These are phyloP conservation scores for Hoplodrina blanda DNA, from an alignment of 2,888 invertebrate species.

Conservation along the genomic window DNA sequence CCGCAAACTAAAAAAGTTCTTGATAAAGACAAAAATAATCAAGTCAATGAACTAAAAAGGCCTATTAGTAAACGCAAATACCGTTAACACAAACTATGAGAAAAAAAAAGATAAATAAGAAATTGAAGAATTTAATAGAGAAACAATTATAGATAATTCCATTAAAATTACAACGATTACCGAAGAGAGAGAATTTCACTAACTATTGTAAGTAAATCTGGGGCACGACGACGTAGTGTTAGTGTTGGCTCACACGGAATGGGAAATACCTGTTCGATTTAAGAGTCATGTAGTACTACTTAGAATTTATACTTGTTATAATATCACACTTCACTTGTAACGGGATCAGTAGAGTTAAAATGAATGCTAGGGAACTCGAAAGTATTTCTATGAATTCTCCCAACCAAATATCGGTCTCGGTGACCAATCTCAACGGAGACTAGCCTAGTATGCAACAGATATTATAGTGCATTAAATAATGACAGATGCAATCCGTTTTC, in stretches of 20 bases:
- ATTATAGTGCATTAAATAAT: too few species aligned
- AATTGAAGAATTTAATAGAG: slow-evolving; percentile 42
- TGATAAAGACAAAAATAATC: not conserved
- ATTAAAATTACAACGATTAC: slow-evolving; percentile 59
- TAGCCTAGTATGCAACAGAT: too few species aligned
- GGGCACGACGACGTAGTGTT: slow-evolving; percentile 27
- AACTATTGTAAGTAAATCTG: slow-evolving; percentile 52
- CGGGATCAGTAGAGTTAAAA: slow-evolving; percentile 21
- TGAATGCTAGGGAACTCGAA: slow-evolving; percentile 36
- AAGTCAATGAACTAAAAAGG: slow-evolving; percentile 16
- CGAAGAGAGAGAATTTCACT: slow-evolving; percentile 48
- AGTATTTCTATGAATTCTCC: slow-evolving; percentile 26
- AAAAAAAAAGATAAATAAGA: slow-evolving; percentile 34
- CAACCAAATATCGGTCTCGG: too few species aligned
- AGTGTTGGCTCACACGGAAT: slow-evolving; percentile 38
- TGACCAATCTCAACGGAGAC: too few species aligned
- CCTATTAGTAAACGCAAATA: not conserved
- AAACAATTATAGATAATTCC: slow-evolving; percentile 56
- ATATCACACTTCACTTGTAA: slow-evolving; percentile 44
- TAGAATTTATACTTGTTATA: slow-evolving; percentile 29
- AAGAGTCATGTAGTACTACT: slow-evolving; percentile 35
- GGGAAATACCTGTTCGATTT: slow-evolving; percentile 56
- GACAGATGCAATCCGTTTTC: too few species aligned
- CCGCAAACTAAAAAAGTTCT: not conserved
- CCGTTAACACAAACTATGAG: slow-evolving; percentile 6